Conservation (phyloP, 1,140 invertebrate species). For the Drosophila bifasciata region DNA sequence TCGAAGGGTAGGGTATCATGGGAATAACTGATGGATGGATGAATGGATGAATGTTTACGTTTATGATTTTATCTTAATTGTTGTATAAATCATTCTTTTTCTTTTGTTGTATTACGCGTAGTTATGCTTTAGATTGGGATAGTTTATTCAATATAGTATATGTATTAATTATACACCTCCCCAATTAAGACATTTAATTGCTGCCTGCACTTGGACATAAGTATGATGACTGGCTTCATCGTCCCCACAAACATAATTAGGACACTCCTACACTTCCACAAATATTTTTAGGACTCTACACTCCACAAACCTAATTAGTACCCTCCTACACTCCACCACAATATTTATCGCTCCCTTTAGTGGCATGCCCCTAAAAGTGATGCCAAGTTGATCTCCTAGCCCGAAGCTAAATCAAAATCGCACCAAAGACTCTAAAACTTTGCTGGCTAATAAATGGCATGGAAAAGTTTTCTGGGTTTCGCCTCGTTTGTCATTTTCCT, state of each 20-base stretch:
- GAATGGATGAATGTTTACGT: too few relatives aligned
- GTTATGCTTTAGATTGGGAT: too few relatives aligned
- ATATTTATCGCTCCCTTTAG: slow-evolving; percentile 6
- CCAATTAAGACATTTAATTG: too few relatives aligned
- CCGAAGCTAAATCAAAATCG: slow-evolving; percentile 71
- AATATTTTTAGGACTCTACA: too few relatives aligned
- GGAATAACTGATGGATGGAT: too few relatives aligned
- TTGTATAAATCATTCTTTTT: too few relatives aligned
- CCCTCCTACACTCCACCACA: not conserved
- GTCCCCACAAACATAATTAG: slow-evolving; percentile 10
- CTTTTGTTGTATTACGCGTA: not conserved
- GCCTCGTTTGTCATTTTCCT: slow-evolving; percentile 69
- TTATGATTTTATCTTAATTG: too few relatives aligned
- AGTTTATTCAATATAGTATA: too few relatives aligned
- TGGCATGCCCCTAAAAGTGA: not conserved
- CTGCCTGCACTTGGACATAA: too few relatives aligned
- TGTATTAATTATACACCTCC: too few relatives aligned
- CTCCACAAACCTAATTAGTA: slow-evolving; percentile 10
- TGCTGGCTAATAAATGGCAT: slow-evolving; percentile 69
- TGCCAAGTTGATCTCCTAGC: slow-evolving; percentile 29
- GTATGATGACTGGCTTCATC: not conserved
- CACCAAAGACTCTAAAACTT: slow-evolving; percentile 61
- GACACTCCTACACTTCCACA: too few relatives aligned
- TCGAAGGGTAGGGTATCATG: too few relatives aligned
- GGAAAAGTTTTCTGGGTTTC: slow-evolving; percentile 60